Percentiles rank a stretch among this genome's conserved stretches.
phyloP scores from a whole-genome alignment of 2,113 vertebrate genomes.

The Nothobranchius kuhntae region DNA sequence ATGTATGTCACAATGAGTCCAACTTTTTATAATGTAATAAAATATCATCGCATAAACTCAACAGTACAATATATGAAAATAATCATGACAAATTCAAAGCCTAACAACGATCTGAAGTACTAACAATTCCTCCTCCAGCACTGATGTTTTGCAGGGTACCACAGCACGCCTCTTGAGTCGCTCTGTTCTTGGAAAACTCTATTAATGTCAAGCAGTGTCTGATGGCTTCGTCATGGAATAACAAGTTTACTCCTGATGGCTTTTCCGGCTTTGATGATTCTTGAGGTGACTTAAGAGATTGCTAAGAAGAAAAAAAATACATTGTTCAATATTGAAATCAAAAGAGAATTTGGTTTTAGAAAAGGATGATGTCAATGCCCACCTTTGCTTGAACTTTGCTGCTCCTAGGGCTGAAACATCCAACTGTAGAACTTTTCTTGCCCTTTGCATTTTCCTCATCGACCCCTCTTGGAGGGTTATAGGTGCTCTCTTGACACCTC shows the following conservation, averaged over 20 bases:
- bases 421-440: constrained; percentile 78
- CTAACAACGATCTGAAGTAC: constrained; percentile 2
- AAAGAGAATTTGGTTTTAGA: not conserved
- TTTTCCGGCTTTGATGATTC: constrained; percentile 64
- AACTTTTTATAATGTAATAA: too few species aligned
- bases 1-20: too few species aligned
- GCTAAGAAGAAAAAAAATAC: constrained; percentile 14
- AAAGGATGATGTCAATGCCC: not conserved
- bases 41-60: too few species aligned
- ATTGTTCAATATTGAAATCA: not conserved
- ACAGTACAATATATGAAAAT: not conserved
- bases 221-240: constrained; percentile 87
- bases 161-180: constrained; percentile 87
- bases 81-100: not conserved
- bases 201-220: constrained; percentile 87
- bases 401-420: constrained; percentile 91
- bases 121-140: constrained; percentile 83
- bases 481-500: constrained; percentile 71
- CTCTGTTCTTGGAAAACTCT: constrained; percentile 82
- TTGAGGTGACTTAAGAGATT: constrained; percentile 62
- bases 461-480: constrained; percentile 51
- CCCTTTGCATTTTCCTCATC: not conserved
- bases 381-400: constrained; percentile 78
- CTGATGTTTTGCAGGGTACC: constrained; percentile 95
- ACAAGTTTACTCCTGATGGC: constrained; percentile 81